Base-by-base conservation (phyloP, 2,797 vertebrate genomes). In the Scarus forsteni region DNA sequence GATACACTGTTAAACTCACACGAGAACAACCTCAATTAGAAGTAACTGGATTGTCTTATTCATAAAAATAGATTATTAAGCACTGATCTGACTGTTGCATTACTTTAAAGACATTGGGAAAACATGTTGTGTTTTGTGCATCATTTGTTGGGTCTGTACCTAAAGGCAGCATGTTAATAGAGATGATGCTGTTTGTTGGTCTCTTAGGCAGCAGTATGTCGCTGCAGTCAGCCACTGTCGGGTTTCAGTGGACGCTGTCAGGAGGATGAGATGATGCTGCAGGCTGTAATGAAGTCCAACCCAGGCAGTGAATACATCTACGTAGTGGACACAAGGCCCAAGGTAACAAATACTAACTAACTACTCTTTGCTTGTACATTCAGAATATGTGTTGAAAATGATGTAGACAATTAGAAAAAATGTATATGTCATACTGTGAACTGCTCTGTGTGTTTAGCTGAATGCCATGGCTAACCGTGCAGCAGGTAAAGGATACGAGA, bases 381-480 rank as follows among this genome's bases (percentile, higher is more conserved):
- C 39, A 43, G 27, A 7, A 10, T 15, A 16, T 9, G 13, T 39
- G 67, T 36, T 35, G 12, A 38, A 3, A 46, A 27, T 10, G 5
- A 18, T n/a, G 35, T 8, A 36, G 2, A 60, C 6, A 45, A 57
- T 27, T 27, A 27, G 27, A 2, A 27, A 27, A 27, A 27, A 27
- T n/a, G n/a, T n/a, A 27, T 4, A 27, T 27, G 27, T 27, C 27
- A 27, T 27, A 27, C 27, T 27, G 27, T 27, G 4, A 27, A 27
- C 27, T 27, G 27, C 27, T 27, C 27, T 73, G 46, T 79, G 60
- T 70, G 86, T 87, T 14, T 87, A 99, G 98, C 93, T 99, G 66
- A 99, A 99, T 0, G 97, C 98, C 2, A 98, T 99, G 97, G 98
- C 98, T 5, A 99, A 99, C 79, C 93, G 97, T 46, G 98, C 98